Evolutionary conservation across 2,113 vertebrate species (phyloP), one percentile per base, ranked within the genome.

Genomic region (Bombycilla garrulus): DNA sequence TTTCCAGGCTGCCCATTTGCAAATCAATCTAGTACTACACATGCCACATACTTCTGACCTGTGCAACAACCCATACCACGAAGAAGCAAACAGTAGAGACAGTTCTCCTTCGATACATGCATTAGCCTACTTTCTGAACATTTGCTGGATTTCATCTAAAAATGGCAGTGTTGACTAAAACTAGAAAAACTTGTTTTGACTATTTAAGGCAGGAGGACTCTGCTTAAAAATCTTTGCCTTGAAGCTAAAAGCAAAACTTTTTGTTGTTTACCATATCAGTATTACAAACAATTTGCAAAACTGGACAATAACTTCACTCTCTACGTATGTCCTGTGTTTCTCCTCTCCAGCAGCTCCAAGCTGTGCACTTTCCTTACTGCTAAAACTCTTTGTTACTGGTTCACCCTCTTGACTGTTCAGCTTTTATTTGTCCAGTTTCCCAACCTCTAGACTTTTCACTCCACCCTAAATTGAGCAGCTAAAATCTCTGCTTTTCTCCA

Each of bases 401-500:
- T 79, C 45, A 44, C 16, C 54, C 36, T 11, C 58, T 65, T 47
- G 50, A 66, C 44, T 38, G 12, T 54, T 54, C 67, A 88, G 44
- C 33, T 76, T 73, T 71, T 33, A 40, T 76, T 71, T 74, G 22
- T 47, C 57, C 53, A 71, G 44, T 36, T 74, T 90, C 45, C 38
- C 72, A 31, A 45, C 19, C 35, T 72, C 70, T 15, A 47, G 40
- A 58, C 48, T 78, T 62, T 42, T 78, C 38, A 69, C 51, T 82
- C 61, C 0, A 0, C 54, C 84, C 48, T 65, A 22, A 76, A 85
- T 0, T 3, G 16, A 82, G 57, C 66, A 44, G 48, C 71, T 86
- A 72, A 77, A 82, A 91, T 85, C 83, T 67, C 66, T 70, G 58
- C 54, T 66, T 80, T 92, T 93, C 86, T 91, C 78, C 70, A 50